Percentiles rank a stretch among this genome's conserved stretches.
These are phyloP conservation scores for Masticophis lateralis DNA, from an alignment of 2,797 vertebrate species.

Conservation along the genomic window DNA sequence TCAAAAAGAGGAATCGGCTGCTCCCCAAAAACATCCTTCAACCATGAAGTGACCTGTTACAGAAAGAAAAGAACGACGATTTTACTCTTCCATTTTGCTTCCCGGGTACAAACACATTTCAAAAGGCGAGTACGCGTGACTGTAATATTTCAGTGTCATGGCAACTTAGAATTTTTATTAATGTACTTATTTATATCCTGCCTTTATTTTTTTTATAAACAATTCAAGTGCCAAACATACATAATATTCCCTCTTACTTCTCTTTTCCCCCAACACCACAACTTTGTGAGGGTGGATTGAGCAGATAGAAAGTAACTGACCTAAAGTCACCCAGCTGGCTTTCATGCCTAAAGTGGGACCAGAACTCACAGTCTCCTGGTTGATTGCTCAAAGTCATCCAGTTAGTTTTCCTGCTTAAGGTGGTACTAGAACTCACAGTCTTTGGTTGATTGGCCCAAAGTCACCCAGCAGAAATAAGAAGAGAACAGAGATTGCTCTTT, in stretches of 20 bases:
- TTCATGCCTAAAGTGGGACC: no score
- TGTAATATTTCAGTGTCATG: not conserved
- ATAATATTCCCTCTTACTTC: not conserved
- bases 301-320: not conserved
- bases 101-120: not conserved
- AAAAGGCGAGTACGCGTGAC: not conserved
- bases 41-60: constrained; percentile 80
- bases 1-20: constrained; percentile 74
- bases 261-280: not conserved
- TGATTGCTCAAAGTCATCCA: no score
- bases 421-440: no score
- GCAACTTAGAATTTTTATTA: not conserved
- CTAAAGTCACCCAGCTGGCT: not conserved
- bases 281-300: not conserved
- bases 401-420: no score
- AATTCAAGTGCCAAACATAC: not conserved
- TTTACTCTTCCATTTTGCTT: not conserved
- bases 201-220: not conserved
- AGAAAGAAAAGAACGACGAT: not conserved
- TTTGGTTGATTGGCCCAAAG: no score
- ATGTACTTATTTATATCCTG: not conserved
- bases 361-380: no score
- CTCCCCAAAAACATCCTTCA: constrained; percentile 72
- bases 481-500: not conserved
- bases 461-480: not conserved